Base-by-base conservation (phyloP, 2,888 invertebrate species). In the Willowsia nigromaculata region DNA sequence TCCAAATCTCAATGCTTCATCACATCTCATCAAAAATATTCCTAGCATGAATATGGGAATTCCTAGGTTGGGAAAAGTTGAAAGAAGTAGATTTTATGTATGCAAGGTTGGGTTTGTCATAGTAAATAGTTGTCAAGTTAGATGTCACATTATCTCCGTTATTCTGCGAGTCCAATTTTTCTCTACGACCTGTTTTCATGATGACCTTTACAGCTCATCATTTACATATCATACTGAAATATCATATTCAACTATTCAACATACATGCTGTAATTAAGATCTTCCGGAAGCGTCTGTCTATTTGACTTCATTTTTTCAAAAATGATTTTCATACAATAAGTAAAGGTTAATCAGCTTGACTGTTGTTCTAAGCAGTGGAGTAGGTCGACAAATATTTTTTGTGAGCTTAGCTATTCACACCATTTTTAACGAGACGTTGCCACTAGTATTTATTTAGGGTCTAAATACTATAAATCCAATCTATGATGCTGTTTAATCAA, bases 121-220 rank as follows among this genome's bases (percentile, higher is more conserved):
- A 22, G 25, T 22, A 22, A 56, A 18, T n/a, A 6, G 25, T 22
- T 22, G 22, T 0, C 25, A 22, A 25, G 50, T n/a, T 50, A 50
- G 50, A 50, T 50, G 50, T 50, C 50, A 50, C 18, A 50, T 50
- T 56, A 56, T 56, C 7, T 56, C 22, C 56, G 9, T 56, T 56
- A 22, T 56, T 22, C 13, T 50, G 47, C 50, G 2, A 56, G 27
- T 27, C 33, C 53, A 27, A 76, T n/a, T n/a, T n/a, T n/a, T n/a
- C n/a, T n/a, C n/a, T n/a, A 50, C 18, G 37, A 50, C 76, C 50
- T 78, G 78, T 78, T 78, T 78, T 78, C 56, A 78, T 78, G 33
- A 33, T 76, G 50, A 76, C 76, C 76, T 76, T 47, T 76, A 13
- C 25, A 50, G n/a, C n/a, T n/a, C n/a, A 76, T 15, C 11, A 40